Percentiles rank a stretch among this genome's conserved stretches.
Evolutionary conservation across 2,797 vertebrate species (phyloP).

Genomic region (Agapornis canus): DNA sequence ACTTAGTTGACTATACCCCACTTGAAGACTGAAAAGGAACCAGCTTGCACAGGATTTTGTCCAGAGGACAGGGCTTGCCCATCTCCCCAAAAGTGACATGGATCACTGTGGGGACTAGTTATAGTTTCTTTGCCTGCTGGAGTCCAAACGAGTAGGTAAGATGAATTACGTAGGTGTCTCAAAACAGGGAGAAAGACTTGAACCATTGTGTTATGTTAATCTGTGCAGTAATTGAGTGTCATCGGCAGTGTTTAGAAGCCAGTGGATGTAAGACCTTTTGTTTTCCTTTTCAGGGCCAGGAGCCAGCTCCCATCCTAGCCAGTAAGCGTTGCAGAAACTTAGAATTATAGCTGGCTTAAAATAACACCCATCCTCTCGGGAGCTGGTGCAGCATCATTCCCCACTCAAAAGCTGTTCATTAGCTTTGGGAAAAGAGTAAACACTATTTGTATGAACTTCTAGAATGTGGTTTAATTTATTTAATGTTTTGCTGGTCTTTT

Average conservation of each 20-base stretch:
- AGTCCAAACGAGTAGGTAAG: not conserved
- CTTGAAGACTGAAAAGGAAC: not conserved
- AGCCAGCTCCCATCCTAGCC: not conserved
- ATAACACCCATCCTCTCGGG: not conserved
- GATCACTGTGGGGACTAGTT: not conserved
- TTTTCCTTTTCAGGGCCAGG: not conserved
- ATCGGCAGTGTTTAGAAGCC: not conserved
- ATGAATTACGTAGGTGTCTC: accelerated
- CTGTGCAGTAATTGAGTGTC: not conserved
- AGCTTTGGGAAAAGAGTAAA: not conserved
- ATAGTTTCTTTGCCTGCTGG: not conserved
- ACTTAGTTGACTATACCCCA: not conserved
- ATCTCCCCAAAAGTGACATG: not conserved
- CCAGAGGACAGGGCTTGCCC: not conserved
- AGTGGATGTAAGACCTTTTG: not conserved
- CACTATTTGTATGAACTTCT: not conserved
- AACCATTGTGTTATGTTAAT: not conserved
- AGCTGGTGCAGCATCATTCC: not conserved
- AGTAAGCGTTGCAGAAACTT: not conserved
- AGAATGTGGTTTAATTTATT: not conserved
- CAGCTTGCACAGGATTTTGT: not conserved
- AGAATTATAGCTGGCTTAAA: not conserved
- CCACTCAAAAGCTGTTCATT: constrained; percentile 22
- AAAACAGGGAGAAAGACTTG: not conserved
- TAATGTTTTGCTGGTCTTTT: not conserved